These are phyloP conservation scores for Drosophila tanythrix DNA, from an alignment of 2,888 invertebrate species.

Conservation along the genomic window DNA sequence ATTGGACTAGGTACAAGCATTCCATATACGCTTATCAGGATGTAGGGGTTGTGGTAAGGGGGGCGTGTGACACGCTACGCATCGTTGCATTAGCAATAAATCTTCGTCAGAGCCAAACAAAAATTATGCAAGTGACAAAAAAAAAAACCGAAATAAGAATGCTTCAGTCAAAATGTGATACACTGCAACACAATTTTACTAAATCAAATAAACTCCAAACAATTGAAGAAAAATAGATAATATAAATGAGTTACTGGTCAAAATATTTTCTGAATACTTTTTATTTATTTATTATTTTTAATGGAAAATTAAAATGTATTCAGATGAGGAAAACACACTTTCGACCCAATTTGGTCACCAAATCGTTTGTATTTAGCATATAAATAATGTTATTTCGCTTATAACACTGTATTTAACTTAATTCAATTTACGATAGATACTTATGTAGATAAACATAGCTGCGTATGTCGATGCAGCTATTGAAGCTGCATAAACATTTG, in stretches of 20 bases:
- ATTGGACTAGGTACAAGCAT: neutral
- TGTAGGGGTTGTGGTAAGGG: neutral
- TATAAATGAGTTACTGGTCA: neutral
- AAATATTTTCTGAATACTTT: neutral
- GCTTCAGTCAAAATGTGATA: neutral
- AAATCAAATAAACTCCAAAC: neutral
- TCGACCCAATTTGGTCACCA: neutral
- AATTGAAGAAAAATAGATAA: neutral
- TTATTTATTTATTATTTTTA: neutral
- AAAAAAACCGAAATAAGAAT: conserved; percentile 3
- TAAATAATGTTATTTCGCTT: neutral
- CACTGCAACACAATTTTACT: conserved; percentile 2
- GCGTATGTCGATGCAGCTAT: neutral
- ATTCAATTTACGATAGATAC: neutral
- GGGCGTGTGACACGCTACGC: conserved; percentile 45
- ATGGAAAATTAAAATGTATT: neutral
- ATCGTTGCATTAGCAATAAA: conserved; percentile 63
- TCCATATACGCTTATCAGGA: conserved; percentile 1
- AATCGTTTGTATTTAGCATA: neutral
- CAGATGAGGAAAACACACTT: neutral
- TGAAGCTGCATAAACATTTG: neutral
- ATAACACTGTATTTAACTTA: neutral
- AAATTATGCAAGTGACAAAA: conserved; percentile 44
- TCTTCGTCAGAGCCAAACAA: conserved; percentile 59
- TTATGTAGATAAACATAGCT: neutral